A percentile compares a stretch with the other conserved stretches of the same genome.
Conservation (phyloP, 1,140 invertebrate genomes). For the Drosophila tristis region DNA sequence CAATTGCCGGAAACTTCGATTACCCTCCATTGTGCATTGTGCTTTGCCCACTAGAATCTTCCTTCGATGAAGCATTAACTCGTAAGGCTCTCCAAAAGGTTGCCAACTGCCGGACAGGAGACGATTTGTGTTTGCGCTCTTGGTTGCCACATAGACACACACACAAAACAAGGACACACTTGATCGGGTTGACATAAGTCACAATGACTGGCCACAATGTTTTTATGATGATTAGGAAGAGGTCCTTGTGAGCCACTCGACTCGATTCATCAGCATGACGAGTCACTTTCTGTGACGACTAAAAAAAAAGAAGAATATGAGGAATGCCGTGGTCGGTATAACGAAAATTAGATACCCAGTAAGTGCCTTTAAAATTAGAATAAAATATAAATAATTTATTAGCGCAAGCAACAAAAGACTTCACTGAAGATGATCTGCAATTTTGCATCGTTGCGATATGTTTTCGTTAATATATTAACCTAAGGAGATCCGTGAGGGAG, state of each 20-base stretch:
- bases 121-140: slow-evolving; percentile 11
- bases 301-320: slow-evolving; percentile 7
- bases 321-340: too few relatives aligned
- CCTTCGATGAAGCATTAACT: neutral
- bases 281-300: slow-evolving; percentile 5
- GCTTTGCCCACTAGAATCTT: too few relatives aligned
- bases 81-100: slow-evolving; percentile 1
- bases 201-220: slow-evolving; percentile 50
- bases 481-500: too few relatives aligned
- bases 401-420: too few relatives aligned
- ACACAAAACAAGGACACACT: slow-evolving; percentile 36
- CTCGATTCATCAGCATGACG: slow-evolving; percentile 44
- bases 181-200: slow-evolving; percentile 48
- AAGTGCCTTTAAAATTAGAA: neutral
- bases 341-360: neutral
- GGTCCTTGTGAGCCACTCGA: slow-evolving; percentile 34
- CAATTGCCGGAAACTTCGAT: slow-evolving; percentile 10
- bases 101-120: slow-evolving; percentile 13
- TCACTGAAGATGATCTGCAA: too few relatives aligned
- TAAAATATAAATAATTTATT: too few relatives aligned
- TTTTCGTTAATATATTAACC: too few relatives aligned
- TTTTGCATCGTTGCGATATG: too few relatives aligned
- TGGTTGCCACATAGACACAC: neutral
- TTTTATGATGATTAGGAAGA: slow-evolving; percentile 42
- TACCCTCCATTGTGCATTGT: neutral